These are phyloP conservation scores for Protophormia terraenovae DNA, from an alignment of 2,888 invertebrate genomes.

Conservation along the genomic window DNA sequence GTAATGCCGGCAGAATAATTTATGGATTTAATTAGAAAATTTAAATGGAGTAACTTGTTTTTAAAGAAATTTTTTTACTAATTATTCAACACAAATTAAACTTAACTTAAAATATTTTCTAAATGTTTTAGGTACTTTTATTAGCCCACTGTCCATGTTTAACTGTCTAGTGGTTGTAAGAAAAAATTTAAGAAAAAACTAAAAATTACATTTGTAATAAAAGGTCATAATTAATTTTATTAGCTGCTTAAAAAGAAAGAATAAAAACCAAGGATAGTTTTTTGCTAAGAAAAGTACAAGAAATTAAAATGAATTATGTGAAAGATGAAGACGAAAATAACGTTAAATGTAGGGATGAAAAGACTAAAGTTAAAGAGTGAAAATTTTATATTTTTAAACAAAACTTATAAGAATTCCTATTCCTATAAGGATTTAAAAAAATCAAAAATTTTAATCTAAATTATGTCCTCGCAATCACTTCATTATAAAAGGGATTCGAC, in stretches of 20 bases:
- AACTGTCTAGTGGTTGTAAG: background rate
- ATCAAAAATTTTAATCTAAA: too few species aligned
- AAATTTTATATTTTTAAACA: too few species aligned
- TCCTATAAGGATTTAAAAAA: too few species aligned
- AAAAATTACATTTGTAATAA: constrained; percentile 13
- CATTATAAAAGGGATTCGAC: too few species aligned
- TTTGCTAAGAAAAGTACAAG: background rate
- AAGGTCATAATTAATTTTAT: constrained; percentile 60
- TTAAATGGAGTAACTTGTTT: background rate
- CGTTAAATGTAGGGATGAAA: too few species aligned
- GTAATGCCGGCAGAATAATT: background rate
- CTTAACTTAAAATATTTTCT: background rate
- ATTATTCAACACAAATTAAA: background rate
- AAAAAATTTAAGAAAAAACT: background rate
- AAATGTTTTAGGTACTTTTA: background rate
- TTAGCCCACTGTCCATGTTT: background rate
- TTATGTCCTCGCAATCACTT: too few species aligned
- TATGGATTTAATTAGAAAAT: background rate
- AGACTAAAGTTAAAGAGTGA: too few species aligned
- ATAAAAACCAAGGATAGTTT: constrained; percentile 10
- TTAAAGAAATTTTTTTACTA: background rate
- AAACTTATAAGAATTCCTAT: too few species aligned
- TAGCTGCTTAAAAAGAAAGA: constrained; percentile 19
- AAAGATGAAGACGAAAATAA: too few species aligned
- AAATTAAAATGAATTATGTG: too few species aligned